Percentiles rank a stretch among this genome's conserved stretches.
These are phyloP conservation scores for Magallana angulata DNA, from an alignment of 1,140 invertebrate species.

Conservation along the genomic window DNA sequence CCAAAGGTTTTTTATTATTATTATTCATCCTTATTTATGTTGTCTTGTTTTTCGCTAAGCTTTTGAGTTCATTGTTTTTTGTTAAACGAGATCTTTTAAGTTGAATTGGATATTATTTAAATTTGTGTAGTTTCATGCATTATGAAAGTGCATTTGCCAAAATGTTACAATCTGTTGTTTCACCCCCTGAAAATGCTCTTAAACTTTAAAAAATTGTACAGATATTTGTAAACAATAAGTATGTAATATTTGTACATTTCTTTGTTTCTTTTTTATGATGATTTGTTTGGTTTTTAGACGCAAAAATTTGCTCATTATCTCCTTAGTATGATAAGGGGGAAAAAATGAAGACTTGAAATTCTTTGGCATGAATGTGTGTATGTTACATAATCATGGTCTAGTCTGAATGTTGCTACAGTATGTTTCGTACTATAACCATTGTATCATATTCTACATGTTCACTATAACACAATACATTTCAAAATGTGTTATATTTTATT, in stretches of 20 bases:
- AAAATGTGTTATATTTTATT: slow-evolving; percentile 28
- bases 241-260: too few relatives aligned
- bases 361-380: slow-evolving; percentile 1
- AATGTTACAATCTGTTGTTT: not conserved
- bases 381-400: slow-evolving; percentile 18
- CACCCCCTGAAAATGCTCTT: too few relatives aligned
- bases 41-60: not conserved
- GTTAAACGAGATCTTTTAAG: too few relatives aligned
- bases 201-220: too few relatives aligned
- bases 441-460: slow-evolving; percentile 24
- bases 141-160: not conserved
- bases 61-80: not conserved
- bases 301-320: slow-evolving; percentile 14
- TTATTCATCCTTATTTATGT: not conserved
- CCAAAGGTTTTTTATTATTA: not conserved
- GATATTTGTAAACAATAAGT: too few relatives aligned
- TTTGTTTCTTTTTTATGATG: too few relatives aligned
- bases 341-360: not conserved
- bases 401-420: slow-evolving; percentile 20
- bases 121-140: not conserved
- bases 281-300: not conserved
- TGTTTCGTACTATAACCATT: slow-evolving; percentile 13
- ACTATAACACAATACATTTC: slow-evolving; percentile 32
- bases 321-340: not conserved
- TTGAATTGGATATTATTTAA: too few relatives aligned